A percentile compares a stretch with the other conserved stretches of the same genome.
phyloP scores from a whole-genome alignment of 2,888 invertebrate genomes.

The Adela reaumurella region DNA sequence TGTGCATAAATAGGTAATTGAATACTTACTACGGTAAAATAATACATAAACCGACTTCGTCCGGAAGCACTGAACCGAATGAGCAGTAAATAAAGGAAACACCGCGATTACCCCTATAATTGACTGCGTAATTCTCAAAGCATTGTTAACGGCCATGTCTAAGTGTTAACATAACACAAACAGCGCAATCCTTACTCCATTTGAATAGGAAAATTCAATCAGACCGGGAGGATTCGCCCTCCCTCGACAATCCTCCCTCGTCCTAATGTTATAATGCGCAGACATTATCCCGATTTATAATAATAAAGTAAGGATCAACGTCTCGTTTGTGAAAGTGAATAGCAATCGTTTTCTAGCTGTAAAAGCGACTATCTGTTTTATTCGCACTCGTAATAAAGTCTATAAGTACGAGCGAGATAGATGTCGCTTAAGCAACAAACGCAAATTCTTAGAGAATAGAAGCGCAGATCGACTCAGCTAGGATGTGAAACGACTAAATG shows the following conservation, averaged over 20 bases:
- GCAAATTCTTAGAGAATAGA: no score
- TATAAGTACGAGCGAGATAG: no score
- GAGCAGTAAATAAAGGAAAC: background rate
- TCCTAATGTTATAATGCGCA: slow-evolving; percentile 50
- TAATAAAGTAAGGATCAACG: slow-evolving; percentile 18
- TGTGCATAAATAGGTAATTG: no score
- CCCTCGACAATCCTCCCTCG: slow-evolving; percentile 4
- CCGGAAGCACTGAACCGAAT: background rate
- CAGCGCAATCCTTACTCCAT: slow-evolving; percentile 56
- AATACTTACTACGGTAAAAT: no score
- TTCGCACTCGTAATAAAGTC: no score
- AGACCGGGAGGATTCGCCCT: slow-evolving; percentile 49
- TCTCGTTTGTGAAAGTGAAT: no score
- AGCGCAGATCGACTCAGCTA: no score
- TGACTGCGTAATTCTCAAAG: background rate
- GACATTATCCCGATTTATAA: slow-evolving; percentile 38
- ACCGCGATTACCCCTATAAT: background rate
- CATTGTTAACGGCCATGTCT: background rate
- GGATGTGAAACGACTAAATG: slow-evolving; percentile 37
- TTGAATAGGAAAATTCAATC: slow-evolving; percentile 56
- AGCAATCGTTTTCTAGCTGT: no score
- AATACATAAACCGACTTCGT: no score
- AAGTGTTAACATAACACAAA: slow-evolving; percentile 27
- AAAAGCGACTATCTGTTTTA: no score
- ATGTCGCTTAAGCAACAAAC: no score